Conservation (phyloP, 2,888 invertebrate genomes). For the Diarsia brunnea region DNA sequence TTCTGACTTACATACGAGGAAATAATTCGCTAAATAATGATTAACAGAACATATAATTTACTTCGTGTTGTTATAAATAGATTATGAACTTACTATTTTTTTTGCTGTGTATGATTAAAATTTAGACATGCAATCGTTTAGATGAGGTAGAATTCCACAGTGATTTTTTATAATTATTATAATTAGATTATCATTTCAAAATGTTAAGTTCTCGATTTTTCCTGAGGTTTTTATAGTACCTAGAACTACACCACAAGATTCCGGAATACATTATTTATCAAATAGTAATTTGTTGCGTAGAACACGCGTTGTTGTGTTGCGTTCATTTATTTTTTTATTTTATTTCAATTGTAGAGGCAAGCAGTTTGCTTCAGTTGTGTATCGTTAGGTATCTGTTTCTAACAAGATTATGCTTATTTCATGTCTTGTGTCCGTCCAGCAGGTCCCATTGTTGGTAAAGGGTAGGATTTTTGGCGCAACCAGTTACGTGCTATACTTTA, state of each 20-base stretch:
- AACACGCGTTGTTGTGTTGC: no score
- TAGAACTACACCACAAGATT: not conserved
- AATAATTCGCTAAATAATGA: slow-evolving; percentile 21
- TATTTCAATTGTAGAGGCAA: not conserved
- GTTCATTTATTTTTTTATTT: not conserved
- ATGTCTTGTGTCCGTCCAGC: not conserved
- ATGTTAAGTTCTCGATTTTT: not conserved
- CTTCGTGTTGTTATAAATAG: slow-evolving; percentile 24
- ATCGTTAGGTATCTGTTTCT: not conserved
- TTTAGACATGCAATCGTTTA: slow-evolving; percentile 27
- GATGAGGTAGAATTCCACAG: not conserved
- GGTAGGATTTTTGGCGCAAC: not conserved
- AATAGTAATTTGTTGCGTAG: no score
- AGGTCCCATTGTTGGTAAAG: not conserved
- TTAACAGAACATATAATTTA: slow-evolving; percentile 28
- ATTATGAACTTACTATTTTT: slow-evolving; percentile 16
- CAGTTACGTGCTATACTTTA: no score
- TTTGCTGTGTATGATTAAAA: slow-evolving; percentile 5
- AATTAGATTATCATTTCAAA: slow-evolving; percentile 9
- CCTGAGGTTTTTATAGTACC: not conserved
- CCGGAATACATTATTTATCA: no score
- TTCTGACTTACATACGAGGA: slow-evolving; percentile 30
- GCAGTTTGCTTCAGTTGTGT: not conserved
- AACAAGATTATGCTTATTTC: not conserved
- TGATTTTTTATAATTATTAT: slow-evolving; percentile 3